Base-by-base conservation (phyloP, 2,888 invertebrate species). In the Cremastinae sp. region DNA sequence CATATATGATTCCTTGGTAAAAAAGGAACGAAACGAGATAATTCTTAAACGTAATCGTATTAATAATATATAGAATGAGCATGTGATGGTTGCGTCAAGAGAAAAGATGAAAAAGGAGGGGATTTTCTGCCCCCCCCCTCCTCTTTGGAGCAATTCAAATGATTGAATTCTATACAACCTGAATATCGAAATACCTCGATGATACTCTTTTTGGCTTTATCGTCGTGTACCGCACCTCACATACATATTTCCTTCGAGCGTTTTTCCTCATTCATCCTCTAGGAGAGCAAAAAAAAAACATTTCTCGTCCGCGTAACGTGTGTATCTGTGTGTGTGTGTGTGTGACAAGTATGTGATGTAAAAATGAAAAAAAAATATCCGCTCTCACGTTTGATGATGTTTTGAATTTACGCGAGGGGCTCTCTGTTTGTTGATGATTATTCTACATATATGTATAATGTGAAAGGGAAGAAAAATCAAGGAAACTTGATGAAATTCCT, bases 171-270 rank as follows among this genome's bases (percentile, higher is more conserved):
- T 77, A 77, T 75, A 76, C 75, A 65, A 78, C 78, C 77, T 80
- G 75, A 71, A 78, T 80, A 78, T 77, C 69, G 69, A 78, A 79
- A 80, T 80, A 79, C 80, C 79, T 80, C 80, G 79, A 65, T n/a
- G n/a, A n/a, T 78, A 75, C 77, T 78, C 72, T 77, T 78, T 78
- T n/a, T n/a, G n/a, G 80, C 79, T 77, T 77, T 75, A 69, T 75
- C 35, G 58, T 62, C 65, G 68, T 74, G 56, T 79, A 74, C n/a
- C n/a, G n/a, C 28, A 5, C 28, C 28, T 28, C 28, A 3, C 28
- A 3, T 28, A 3, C 5, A 3, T 28, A 43, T 51, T 51, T 59
- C 49, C 64, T 77, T 72, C 69, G 75, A 58, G 55, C 20, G 72
- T 28, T n/a, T 18, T 2, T 28, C 2, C 28, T 2, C 28, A 28